phyloP scores from a whole-genome alignment of 1,140 invertebrate genomes.

The Drosophila repleta region DNA sequence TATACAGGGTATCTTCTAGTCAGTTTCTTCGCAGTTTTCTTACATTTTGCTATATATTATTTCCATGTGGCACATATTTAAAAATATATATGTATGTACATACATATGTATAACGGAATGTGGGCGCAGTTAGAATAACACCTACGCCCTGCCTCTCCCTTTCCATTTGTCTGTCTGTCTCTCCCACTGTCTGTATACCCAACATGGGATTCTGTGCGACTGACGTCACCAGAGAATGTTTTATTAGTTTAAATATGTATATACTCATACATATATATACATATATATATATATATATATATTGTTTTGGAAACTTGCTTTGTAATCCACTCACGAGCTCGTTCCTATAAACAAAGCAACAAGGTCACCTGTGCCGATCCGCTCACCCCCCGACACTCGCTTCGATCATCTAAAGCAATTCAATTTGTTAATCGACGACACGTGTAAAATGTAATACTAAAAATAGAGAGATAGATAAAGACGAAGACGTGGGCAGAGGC shows the following conservation, averaged over 20 bases:
- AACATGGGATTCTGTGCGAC: constrained; percentile 2
- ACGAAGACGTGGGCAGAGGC: background rate
- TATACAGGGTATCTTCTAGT: background rate
- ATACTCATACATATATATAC: constrained; percentile 1
- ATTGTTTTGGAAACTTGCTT: constrained; percentile 45
- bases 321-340: constrained; percentile 54
- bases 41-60: no score
- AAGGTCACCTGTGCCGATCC: constrained; percentile 44
- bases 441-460: constrained; percentile 56
- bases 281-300: constrained; percentile 25
- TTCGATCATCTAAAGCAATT: constrained; percentile 10
- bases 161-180: background rate
- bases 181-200: background rate
- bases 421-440: constrained; percentile 65
- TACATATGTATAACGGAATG: constrained; percentile 25
- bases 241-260: background rate
- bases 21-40: background rate
- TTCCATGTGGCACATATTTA: constrained; percentile 50
- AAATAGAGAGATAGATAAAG: background rate
- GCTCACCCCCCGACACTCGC: background rate
- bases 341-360: constrained; percentile 54
- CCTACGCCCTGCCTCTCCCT: background rate
- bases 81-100: constrained; percentile 42
- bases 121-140: constrained; percentile 29
- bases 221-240: constrained; percentile 52